Conservation (phyloP, 37 sponge, comb jelly and placozoan species). For the Beroe forskalii region DNA sequence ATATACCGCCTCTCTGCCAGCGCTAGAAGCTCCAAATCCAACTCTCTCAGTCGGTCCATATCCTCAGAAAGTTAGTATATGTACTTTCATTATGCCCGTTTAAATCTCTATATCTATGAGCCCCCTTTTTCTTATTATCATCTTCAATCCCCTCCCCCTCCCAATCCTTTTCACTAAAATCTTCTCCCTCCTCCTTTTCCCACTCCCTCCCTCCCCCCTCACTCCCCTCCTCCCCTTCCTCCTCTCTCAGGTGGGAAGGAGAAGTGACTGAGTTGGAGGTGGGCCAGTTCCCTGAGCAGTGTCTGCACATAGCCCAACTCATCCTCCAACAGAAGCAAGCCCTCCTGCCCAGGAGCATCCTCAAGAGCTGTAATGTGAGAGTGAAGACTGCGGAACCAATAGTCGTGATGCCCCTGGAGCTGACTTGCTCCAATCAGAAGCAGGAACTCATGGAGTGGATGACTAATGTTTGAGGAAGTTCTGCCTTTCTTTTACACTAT, state of each 20-base stretch:
- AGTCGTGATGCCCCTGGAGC: not conserved
- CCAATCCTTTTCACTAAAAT: too few relatives aligned
- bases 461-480: conserved; percentile 30
- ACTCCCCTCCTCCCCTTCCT: too few relatives aligned
- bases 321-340: not conserved
- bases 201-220: too few relatives aligned
- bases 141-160: not conserved
- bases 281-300: not conserved
- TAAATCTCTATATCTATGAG: not conserved
- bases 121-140: too few relatives aligned
- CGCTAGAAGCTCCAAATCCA: conserved; percentile 1
- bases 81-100: not conserved
- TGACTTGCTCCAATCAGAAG: not conserved
- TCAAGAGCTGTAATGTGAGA: not conserved
- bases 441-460: conserved; percentile 11
- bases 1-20: conserved; percentile 5
- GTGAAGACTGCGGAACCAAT: not conserved
- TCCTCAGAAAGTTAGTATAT: conserved; percentile 5
- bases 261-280: conserved; percentile 8
- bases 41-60: conserved; percentile 33
- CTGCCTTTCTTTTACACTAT: too few relatives aligned
- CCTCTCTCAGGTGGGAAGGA: not conserved
- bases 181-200: too few relatives aligned
- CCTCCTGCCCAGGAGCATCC: not conserved
- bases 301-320: not conserved